These are phyloP conservation scores for Chaetodon auriga DNA, from an alignment of 2,113 vertebrate species.

Conservation along the genomic window DNA sequence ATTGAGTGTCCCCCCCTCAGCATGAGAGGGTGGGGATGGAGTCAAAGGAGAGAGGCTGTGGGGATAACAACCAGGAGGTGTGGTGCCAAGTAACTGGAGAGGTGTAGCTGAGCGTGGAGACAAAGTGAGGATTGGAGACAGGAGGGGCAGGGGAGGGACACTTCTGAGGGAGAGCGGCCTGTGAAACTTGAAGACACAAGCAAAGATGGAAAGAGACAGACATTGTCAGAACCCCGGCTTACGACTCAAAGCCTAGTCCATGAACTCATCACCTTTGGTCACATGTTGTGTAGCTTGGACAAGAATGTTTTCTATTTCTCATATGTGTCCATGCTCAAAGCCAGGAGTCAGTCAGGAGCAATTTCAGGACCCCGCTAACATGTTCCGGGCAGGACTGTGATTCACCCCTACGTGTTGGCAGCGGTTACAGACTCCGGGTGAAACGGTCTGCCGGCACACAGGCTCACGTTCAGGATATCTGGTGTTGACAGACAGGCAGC, in stretches of 20 bases:
- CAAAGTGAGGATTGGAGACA: conserved; percentile 56
- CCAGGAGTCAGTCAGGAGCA: conserved; percentile 64
- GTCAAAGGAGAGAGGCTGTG: conserved; percentile 77
- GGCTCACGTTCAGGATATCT: conserved; percentile 63
- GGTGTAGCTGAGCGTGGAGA: conserved; percentile 76
- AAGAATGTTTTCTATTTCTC: conserved; percentile 65
- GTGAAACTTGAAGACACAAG: conserved; percentile 76
- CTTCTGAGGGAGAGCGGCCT: conserved; percentile 55
- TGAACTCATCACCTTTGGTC: conserved; percentile 71
- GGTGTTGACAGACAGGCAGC: conserved; percentile 80
- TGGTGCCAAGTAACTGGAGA: conserved; percentile 91
- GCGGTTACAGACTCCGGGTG: conserved; percentile 46
- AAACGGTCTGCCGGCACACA: conserved; percentile 58
- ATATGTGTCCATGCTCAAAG: conserved; percentile 59
- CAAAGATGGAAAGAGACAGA: conserved; percentile 58
- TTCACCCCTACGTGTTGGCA: conserved; percentile 70
- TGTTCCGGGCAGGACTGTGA: conserved; percentile 57
- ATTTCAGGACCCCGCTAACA: conserved; percentile 50
- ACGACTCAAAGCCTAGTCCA: conserved; percentile 51
- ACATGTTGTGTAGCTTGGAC: conserved; percentile 54
- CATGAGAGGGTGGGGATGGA: conserved; percentile 60
- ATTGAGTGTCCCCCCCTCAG: conserved; percentile 84
- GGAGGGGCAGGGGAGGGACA: conserved; percentile 57
- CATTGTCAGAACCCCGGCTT: conserved; percentile 51
- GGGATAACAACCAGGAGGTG: conserved; percentile 92